Base-by-base conservation (phyloP, 2,888 invertebrate species). In the Noctua pronuba region DNA sequence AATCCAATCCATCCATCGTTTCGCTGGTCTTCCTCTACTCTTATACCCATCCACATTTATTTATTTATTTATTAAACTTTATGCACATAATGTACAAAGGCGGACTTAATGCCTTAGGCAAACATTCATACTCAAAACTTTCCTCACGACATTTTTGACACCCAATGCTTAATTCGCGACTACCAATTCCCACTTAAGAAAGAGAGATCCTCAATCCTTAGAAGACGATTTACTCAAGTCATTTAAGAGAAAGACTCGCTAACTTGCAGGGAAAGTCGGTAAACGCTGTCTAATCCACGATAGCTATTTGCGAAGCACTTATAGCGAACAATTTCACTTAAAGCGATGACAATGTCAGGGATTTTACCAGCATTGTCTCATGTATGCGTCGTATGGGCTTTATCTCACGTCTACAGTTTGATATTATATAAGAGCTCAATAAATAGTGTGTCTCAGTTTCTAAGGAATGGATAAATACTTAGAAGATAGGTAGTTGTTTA, bases 281-380 rank as follows among this genome's bases (percentile, higher is more conserved):
- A 86, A 88, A 76, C 81, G 72, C 71, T 73, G 73, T 85, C 67
- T 77, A 77, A 79, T 71, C 64, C 66, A 75, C 62, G 69, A 65
- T 46, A 67, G 62, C 66, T 86, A 44, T 85, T 87, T 87, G 64
- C 65, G 1, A 65, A 68, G 66, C 86, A 86, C 86, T 79, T 79
- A 44, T 0, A 69, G 49, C 67, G 68, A 71, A 67, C 55, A 85
- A 80, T 85, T 86, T 87, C 86, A 82, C 87, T 78, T 58, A 72
- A 35, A 13, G 21, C 55, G 38, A 75, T 38, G 77, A 80, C 77
- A 86, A 84, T 85, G 85, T 87, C 75, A 79, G 80, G 67, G 77
- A 77, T 78, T 78, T 76, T 79, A 73, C 85, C 68, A 69, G 78
- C 65, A 84, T 84, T 86, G 81, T 76, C 46, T 73, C 21, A 38